These are phyloP conservation scores for Hyalella azteca DNA, from an alignment of 2,888 invertebrate species.

Conservation along the genomic window DNA sequence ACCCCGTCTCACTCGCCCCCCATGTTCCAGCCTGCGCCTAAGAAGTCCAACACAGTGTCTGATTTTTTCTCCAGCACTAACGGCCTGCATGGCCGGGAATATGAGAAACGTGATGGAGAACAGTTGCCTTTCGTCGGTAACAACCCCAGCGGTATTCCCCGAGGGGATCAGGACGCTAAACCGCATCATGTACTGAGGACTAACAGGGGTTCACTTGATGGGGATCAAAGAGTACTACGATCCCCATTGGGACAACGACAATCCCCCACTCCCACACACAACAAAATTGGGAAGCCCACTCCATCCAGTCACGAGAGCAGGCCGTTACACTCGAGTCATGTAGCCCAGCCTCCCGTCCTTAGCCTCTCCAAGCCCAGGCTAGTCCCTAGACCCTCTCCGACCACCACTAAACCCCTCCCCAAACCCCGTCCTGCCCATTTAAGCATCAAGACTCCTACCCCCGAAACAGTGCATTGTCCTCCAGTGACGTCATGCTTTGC, in stretches of 20 bases:
- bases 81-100: background rate
- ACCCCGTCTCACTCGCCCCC: background rate
- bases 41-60: slow-evolving; percentile 15
- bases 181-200: too few species aligned
- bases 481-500: slow-evolving; percentile 23
- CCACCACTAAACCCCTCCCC: background rate
- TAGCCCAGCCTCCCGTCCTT: too few species aligned
- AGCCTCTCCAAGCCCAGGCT: background rate
- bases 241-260: background rate
- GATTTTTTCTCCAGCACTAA: background rate
- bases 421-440: slow-evolving; percentile 7
- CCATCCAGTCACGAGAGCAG: too few species aligned
- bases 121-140: background rate
- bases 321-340: too few species aligned
- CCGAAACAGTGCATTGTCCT: background rate
- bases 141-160: background rate
- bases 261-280: background rate
- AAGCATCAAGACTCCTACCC: background rate
- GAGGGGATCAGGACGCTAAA: background rate
- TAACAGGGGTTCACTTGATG: background rate
- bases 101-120: background rate
- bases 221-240: background rate
- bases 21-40: slow-evolving; percentile 3
- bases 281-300: too few species aligned
- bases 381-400: background rate